Percentiles rank a stretch among this genome's conserved stretches.
phyloP scores from a whole-genome alignment of 2,888 invertebrate species.

The Tipula vernalis region DNA sequence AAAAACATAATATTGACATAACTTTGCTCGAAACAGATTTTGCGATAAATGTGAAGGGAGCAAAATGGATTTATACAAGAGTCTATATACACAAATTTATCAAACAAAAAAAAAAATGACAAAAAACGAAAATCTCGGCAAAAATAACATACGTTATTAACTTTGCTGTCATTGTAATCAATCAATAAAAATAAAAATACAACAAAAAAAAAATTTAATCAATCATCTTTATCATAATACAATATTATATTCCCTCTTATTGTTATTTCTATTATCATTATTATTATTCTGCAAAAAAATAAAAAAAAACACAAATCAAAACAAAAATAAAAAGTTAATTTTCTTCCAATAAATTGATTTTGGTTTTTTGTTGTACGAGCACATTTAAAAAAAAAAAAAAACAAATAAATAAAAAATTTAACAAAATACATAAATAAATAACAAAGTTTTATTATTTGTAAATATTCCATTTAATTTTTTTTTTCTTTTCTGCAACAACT shows the following conservation, averaged over 20 bases:
- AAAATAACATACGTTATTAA: constrained; percentile 4
- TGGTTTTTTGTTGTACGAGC: background rate
- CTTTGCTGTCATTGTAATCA: background rate
- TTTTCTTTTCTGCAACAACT: background rate
- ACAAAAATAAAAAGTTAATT: constrained; percentile 4
- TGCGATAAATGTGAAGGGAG: background rate
- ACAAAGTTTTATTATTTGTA: background rate
- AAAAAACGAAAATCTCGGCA: background rate
- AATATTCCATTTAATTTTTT: background rate
- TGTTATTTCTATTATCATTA: background rate
- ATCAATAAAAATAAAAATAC: background rate
- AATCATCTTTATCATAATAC: background rate
- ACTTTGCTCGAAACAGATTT: background rate
- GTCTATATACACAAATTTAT: background rate
- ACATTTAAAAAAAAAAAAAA: background rate
- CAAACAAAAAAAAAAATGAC: background rate
- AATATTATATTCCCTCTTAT: background rate
- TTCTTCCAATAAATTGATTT: background rate
- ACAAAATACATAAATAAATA: background rate
- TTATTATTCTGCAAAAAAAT: background rate
- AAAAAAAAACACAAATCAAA: background rate
- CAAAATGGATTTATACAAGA: background rate
- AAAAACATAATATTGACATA: background rate
- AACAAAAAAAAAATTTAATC: background rate
- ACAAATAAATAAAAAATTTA: background rate